Evolutionary conservation across 2,888 invertebrate genomes (phyloP), one percentile per base, ranked within the genome.

Genomic region (Drosophila birchii): DNA sequence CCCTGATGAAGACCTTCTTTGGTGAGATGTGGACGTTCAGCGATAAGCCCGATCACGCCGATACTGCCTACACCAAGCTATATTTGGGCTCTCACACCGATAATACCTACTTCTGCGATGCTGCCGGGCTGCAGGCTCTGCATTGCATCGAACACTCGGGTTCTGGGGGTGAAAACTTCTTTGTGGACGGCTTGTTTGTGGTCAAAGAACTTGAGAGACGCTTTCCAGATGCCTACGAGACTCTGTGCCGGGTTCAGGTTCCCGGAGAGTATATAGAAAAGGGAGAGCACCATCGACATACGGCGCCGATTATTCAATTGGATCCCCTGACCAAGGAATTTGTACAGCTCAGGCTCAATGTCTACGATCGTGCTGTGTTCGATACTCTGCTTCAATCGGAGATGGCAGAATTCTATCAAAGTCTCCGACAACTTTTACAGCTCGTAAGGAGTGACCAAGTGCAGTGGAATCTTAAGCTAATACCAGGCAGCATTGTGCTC

Each of bases 31-130:
- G 95, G 95, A 93, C 94, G 43, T 94, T 96, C 80, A 94, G 94
- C 6, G 94, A 94, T 20, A 91, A 93, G 34, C 80, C 72, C 29
- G 93, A 94, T 66, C 95, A 95, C 79, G 94, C 94, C 0, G 97
- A 97, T 84, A 95, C 96, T 0, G 96, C 97, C 0, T 97, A 96
- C 85, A 95, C 95, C 0, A 95, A 94, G 43, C 92, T 94, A 5
- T 94, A 94, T 18, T 92, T 97, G 1, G 95, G 95, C 4, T 94
- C 95, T 0, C 97, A 97, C 87, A 96, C 95, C 5, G 97, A 97
- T 88, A 96, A 95, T 61, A 96, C 96, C 0, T 97, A 97, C 87
- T 96, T 96, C 79, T 94, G 94, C 58, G 95, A 96, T 90, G 94
- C 96, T 1, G 94, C 95, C 54, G 96, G 96, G 0, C 87, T 94